A percentile compares a stretch with the other conserved stretches of the same genome.
phyloP scores from a whole-genome alignment of 2,888 invertebrate species.

The Scaptomyza reducta region DNA sequence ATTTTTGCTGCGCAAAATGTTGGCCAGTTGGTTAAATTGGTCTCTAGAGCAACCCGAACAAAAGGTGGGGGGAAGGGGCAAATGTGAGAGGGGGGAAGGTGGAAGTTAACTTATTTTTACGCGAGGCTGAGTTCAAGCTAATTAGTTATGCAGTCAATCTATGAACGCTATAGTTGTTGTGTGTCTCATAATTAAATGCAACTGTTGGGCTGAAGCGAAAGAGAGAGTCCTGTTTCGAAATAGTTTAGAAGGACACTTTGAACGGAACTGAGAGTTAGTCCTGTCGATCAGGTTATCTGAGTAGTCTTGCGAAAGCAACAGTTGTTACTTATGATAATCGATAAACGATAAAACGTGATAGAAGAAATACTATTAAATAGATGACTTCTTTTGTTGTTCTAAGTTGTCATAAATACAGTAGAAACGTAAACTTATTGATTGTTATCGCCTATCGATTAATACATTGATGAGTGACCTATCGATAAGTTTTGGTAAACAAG shows the following conservation, averaged over 20 bases:
- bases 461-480: no score
- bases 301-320: background rate
- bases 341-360: background rate
- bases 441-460: no score
- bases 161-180: constrained; percentile 9
- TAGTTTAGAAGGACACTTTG: background rate
- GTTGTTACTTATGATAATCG: background rate
- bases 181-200: constrained; percentile 13
- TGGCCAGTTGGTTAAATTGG: constrained; percentile 63
- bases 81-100: no score
- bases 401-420: no score
- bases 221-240: background rate
- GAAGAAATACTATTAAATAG: background rate
- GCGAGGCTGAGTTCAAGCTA: constrained; percentile 11
- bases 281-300: no score
- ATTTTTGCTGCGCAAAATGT: constrained; percentile 56
- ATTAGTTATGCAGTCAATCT: constrained; percentile 39
- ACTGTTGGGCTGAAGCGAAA: no score
- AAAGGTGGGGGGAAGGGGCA: background rate
- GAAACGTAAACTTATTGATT: no score
- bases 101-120: background rate
- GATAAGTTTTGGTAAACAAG: no score
- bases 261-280: no score
- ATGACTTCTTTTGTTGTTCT: no score
- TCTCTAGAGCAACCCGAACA: constrained; percentile 22